These are phyloP conservation scores for Cristatella mucedo DNA, from an alignment of 2,888 invertebrate species.

Conservation along the genomic window DNA sequence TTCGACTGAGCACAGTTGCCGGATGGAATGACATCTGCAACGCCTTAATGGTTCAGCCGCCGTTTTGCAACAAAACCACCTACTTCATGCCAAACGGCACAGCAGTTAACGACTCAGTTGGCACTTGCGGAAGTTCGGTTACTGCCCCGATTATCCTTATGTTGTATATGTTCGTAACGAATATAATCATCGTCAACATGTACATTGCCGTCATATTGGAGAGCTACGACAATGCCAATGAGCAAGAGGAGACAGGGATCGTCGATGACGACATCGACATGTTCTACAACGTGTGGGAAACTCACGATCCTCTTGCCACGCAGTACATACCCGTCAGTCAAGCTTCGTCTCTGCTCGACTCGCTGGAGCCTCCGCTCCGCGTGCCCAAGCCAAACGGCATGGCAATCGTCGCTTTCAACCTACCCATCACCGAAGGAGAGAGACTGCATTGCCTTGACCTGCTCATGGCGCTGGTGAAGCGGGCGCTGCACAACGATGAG, in stretches of 20 bases:
- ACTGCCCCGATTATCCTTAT: conserved; percentile 82
- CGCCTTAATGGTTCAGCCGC: conserved; percentile 71
- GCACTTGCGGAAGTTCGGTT: conserved; percentile 75
- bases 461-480: conserved; percentile 76
- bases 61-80: conserved; percentile 54
- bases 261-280: conserved; percentile 92
- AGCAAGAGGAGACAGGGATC: conserved; percentile 84
- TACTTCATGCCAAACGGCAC: conserved; percentile 20
- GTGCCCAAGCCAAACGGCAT: conserved; percentile 88
- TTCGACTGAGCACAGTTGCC: conserved; percentile 75
- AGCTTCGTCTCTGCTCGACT: conserved; percentile 82
- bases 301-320: conserved; percentile 89
- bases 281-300: conserved; percentile 93
- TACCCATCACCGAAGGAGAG: conserved; percentile 84
- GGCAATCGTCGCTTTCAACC: conserved; percentile 83
- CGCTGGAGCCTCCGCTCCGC: conserved; percentile 79
- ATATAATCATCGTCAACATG: conserved; percentile 95
- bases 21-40: conserved; percentile 92
- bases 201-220: conserved; percentile 92
- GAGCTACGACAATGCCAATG: conserved; percentile 91
- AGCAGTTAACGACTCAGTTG: conserved; percentile 30
- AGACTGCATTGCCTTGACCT: conserved; percentile 91
- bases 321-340: conserved; percentile 87
- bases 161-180: conserved; percentile 84
- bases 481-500: conserved; percentile 88